Conservation (phyloP, 2,888 invertebrate genomes). For the Andrena dorsata region DNA sequence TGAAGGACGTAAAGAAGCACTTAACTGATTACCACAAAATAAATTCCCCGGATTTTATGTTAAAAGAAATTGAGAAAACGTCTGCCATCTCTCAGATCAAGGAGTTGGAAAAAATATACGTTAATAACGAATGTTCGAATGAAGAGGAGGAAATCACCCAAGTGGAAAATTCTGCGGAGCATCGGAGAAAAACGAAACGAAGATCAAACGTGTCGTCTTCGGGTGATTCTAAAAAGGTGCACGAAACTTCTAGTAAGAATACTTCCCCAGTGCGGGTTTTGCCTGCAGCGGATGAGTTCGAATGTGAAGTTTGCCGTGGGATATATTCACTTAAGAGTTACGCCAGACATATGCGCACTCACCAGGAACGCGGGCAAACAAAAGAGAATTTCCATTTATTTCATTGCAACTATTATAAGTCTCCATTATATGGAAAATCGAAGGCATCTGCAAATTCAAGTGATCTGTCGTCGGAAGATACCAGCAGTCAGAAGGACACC, state of each 20-base stretch:
- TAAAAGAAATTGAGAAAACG: constrained; percentile 58
- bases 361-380: constrained; percentile 71
- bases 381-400: constrained; percentile 70
- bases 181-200: constrained; percentile 26
- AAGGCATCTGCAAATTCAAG: not conserved
- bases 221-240: not conserved
- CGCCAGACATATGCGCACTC: constrained; percentile 59
- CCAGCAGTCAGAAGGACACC: not conserved
- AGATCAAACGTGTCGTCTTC: constrained; percentile 6
- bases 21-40: constrained; percentile 81
- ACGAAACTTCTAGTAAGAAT: constrained; percentile 19
- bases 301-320: constrained; percentile 71
- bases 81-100: not conserved
- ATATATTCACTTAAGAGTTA: constrained; percentile 56
- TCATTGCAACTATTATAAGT: constrained; percentile 66
- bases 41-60: constrained; percentile 69
- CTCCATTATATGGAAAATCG: constrained; percentile 45
- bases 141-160: not conserved
- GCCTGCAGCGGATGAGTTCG: not conserved
- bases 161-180: not conserved
- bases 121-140: not conserved
- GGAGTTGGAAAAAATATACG: not conserved
- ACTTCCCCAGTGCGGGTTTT: no score
- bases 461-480: not conserved
- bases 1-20: constrained; percentile 76